Conservation (phyloP, 1,140 invertebrate species). For the Tetraneura akinire region DNA sequence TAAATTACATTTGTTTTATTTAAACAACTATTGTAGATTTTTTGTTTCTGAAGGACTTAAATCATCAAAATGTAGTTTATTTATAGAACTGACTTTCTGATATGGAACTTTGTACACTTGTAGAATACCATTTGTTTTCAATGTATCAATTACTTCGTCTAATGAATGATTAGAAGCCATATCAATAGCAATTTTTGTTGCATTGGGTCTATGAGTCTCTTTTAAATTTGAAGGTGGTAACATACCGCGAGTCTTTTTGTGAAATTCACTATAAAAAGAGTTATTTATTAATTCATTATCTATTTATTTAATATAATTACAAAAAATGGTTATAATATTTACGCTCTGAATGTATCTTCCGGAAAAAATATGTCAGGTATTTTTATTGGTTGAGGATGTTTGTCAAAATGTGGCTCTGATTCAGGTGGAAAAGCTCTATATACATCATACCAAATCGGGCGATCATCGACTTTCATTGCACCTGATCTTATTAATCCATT, state of each 20-base stretch:
- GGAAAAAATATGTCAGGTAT: conserved; percentile 77
- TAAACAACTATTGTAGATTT: too few species aligned
- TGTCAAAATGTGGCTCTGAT: conserved; percentile 71
- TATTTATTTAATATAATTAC: background rate
- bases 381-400: conserved; percentile 64
- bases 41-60: too few species aligned
- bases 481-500: conserved; percentile 74
- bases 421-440: conserved; percentile 85
- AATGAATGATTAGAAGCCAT: background rate
- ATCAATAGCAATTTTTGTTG: background rate
- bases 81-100: background rate
- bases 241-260: background rate
- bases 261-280: conserved; percentile 10
- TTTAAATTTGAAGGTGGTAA: conserved; percentile 17
- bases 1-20: too few species aligned
- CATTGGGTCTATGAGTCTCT: conserved; percentile 5
- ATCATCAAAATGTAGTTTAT: too few species aligned
- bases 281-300: background rate
- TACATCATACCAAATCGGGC: conserved; percentile 87
- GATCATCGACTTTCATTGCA: conserved; percentile 74
- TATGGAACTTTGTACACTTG: background rate
- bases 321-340: conserved; percentile 50
- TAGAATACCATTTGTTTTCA: conserved; percentile 10
- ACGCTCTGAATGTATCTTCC: conserved; percentile 81
- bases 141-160: background rate